Evolutionary conservation across 2,888 invertebrate species (phyloP).

Genomic region (Matsumyia berberina): DNA sequence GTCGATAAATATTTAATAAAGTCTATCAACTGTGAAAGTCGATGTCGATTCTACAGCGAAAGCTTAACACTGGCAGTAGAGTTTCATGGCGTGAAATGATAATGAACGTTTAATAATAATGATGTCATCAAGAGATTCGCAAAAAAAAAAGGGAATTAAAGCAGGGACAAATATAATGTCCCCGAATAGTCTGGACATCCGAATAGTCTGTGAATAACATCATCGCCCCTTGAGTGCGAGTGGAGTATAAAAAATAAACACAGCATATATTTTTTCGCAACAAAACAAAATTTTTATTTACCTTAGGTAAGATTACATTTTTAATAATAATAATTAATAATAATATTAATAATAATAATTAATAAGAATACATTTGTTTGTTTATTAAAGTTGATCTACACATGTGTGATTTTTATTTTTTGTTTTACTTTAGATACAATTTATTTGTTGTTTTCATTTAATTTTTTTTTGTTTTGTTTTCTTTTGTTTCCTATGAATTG

Average conservation of each 20-base stretch:
- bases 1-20: no score
- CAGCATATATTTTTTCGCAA: constrained; percentile 69
- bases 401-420: constrained; percentile 76
- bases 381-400: constrained; percentile 76
- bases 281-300: constrained; percentile 77
- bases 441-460: constrained; percentile 40
- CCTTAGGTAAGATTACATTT: constrained; percentile 77
- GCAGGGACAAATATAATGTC: no score
- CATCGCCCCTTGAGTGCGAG: no score
- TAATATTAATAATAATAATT: constrained; percentile 78
- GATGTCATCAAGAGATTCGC: no score
- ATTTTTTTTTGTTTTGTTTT: constrained; percentile 49
- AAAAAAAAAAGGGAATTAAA: no score
- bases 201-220: no score
- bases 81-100: no score
- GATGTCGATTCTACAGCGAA: no score
- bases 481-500: constrained; percentile 68
- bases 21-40: no score
- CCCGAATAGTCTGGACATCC: no score
- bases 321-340: constrained; percentile 66
- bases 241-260: constrained; percentile 19
- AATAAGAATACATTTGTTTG: constrained; percentile 78
- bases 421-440: constrained; percentile 69
- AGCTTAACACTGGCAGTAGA: no score
- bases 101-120: no score